Evolutionary conservation across 2,113 vertebrate species (phyloP), one percentile per base, ranked within the genome.

Genomic region (Cynopterus brachyotis): DNA sequence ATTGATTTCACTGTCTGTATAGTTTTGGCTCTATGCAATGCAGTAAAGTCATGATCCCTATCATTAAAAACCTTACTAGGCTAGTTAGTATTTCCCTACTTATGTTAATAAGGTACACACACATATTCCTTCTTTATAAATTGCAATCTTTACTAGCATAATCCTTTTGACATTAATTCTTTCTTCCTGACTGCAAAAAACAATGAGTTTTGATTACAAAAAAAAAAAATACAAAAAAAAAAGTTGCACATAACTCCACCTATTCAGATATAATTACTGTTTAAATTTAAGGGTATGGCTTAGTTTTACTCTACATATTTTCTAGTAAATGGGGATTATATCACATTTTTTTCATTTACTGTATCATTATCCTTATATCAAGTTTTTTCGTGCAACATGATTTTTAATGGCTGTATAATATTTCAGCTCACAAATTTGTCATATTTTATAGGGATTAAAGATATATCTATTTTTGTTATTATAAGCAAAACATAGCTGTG

Each of bases 341-440:
- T 10, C 75, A 20, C 42, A 80, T 47, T 94, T 57, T 76, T 92
- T 90, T 50, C 8, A 86, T 90, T 92, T 96, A 89, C 30, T 64
- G 16, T 79, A 30, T 89, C 66, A 84, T 90, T 30, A 79, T 85
- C 42, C 22, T 15, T 59, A 66, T 53, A 55, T 94, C 90, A 96
- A 88, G 72, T 92, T 64, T 40, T 95, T 73, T 92, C 87, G 24
- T 70, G 80, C 9, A 75, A 69, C 75, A 53, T 72, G 79, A 89
- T 96, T 97, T 94, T 98, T 97, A 96, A 97, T 96, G 90, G 80
- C 59, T 92, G 53, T 22, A 20, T 96, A 96, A 72, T 96, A 97
- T 97, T 97, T 64, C 19, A 83, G 67, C 40, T 55, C 53, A 76
- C 87, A 90, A 96, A 93, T 88, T 70, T 90, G 57, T 92, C 84